Evolutionary conservation across 2,797 vertebrate genomes (phyloP).

Genomic region (Salmo trutta): DNA sequence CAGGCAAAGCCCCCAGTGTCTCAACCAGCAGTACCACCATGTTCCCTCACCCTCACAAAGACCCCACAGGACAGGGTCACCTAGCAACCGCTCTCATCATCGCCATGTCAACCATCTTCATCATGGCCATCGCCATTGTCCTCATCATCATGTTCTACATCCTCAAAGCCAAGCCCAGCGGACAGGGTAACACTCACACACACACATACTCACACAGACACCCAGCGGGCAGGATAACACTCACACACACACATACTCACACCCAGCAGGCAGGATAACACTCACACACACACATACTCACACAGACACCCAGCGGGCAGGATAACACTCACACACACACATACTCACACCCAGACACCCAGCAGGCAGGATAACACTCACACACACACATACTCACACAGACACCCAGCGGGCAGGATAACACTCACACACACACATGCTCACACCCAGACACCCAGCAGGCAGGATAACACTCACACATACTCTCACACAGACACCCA

Average conservation of each 20-base stretch:
- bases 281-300: too few species aligned
- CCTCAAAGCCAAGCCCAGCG: constrained; percentile 90
- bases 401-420: too few species aligned
- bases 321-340: too few species aligned
- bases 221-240: neutral
- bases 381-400: too few species aligned
- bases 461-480: too few species aligned
- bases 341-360: too few species aligned
- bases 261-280: too few species aligned
- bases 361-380: too few species aligned
- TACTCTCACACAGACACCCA: too few species aligned
- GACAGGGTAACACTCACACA: constrained; percentile 81
- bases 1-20: constrained; percentile 75
- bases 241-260: neutral
- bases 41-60: constrained; percentile 87
- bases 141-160: constrained; percentile 99
- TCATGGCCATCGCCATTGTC: constrained; percentile 98
- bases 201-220: neutral
- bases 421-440: too few species aligned
- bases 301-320: too few species aligned
- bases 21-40: constrained; percentile 85
- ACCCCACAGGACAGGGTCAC: constrained; percentile 89
- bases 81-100: constrained; percentile 97
- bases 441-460: too few species aligned
- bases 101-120: constrained; percentile 98